phyloP scores from a whole-genome alignment of 2,113 vertebrate genomes.

The Prinia subflava region DNA sequence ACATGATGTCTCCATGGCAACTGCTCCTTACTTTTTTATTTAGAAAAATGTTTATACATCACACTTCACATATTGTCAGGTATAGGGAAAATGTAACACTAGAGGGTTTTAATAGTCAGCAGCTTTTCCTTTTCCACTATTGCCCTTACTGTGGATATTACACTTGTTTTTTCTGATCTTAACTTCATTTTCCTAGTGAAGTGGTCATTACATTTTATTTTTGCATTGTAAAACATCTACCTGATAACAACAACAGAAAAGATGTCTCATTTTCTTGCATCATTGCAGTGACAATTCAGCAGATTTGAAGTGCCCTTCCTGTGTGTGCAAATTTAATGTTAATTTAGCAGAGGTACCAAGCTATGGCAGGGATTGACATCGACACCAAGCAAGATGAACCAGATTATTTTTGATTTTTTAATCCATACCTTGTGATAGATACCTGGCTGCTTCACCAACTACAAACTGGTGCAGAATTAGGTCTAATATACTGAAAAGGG shows the following conservation, averaged over 20 bases:
- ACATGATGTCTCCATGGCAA: conserved; percentile 44
- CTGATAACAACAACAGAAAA: neutral
- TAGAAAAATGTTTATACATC: conserved; percentile 11
- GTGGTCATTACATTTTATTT: neutral
- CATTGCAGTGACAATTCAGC: neutral
- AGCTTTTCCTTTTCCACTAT: neutral
- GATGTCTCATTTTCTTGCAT: neutral
- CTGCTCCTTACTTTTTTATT: conserved; percentile 36
- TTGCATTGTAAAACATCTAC: neutral
- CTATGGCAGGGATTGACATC: neutral
- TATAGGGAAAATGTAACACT: neutral
- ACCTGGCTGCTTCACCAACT: neutral
- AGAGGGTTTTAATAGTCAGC: neutral
- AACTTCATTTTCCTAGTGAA: neutral
- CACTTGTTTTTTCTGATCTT: neutral
- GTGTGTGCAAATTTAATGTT: neutral
- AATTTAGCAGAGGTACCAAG: neutral
- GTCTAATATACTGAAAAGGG: neutral
- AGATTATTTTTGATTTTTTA: neutral
- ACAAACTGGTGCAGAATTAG: neutral
- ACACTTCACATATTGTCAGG: neutral
- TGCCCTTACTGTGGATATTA: neutral
- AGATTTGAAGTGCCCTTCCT: neutral
- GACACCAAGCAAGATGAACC: fast-evolving
- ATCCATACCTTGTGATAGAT: neutral